A percentile compares a stretch with the other conserved stretches of the same genome.
phyloP scores from a whole-genome alignment of 2,113 vertebrate genomes.

The Microcebus tavaratra region DNA sequence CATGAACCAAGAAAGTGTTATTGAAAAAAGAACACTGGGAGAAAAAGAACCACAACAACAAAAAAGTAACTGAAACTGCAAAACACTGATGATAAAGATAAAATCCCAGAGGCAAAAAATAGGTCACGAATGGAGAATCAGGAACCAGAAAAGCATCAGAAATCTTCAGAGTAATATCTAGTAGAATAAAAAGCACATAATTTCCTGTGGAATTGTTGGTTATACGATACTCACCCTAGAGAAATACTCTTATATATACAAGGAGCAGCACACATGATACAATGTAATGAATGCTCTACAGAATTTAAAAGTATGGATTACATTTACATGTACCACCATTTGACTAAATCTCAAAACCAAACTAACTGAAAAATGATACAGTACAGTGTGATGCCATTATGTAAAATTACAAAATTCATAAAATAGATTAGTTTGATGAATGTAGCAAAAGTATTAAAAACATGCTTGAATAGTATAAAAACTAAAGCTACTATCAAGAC shows the following conservation, averaged over 20 bases:
- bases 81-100: conserved; percentile 9
- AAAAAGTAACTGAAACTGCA: conserved; percentile 29
- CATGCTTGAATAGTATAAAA: background rate
- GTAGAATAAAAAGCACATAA: background rate
- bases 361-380: background rate
- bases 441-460: conserved; percentile 14
- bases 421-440: background rate
- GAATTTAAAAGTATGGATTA: background rate
- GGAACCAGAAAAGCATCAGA: conserved; percentile 26
- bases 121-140: background rate
- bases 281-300: background rate
- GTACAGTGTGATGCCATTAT: background rate
- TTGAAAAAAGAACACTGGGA: too few relatives aligned
- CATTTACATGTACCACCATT: background rate
- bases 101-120: conserved; percentile 32
- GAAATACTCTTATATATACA: background rate
- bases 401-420: conserved; percentile 24
- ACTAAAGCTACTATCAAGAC: background rate
- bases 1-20: too few relatives aligned
- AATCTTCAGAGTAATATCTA: background rate
- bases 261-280: background rate
- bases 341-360: conserved; percentile 46
- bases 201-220: background rate
- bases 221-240: background rate
- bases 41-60: background rate